Evolutionary conservation across 2,888 invertebrate species (phyloP).

Genomic region (Stramonita haemastoma): DNA sequence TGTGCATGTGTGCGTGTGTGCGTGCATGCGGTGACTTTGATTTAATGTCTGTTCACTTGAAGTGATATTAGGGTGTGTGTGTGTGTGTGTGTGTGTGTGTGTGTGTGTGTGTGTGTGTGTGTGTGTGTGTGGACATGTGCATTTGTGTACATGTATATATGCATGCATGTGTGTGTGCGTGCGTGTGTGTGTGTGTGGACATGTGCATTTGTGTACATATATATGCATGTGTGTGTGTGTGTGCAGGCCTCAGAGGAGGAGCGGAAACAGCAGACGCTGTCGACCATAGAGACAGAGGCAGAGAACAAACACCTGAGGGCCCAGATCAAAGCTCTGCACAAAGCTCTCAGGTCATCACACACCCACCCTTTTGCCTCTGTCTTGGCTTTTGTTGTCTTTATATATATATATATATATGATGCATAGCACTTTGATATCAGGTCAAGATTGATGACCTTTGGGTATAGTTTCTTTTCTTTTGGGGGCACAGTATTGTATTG

Average conservation of each 20-base stretch:
- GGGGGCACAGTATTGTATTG: too few species aligned
- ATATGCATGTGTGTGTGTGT: not conserved
- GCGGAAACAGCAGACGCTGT: constrained; percentile 58
- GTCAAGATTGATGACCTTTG: too few species aligned
- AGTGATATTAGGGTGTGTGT: too few species aligned
- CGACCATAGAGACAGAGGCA: constrained; percentile 62
- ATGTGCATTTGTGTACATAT: not conserved
- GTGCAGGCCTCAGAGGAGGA: constrained; percentile 61
- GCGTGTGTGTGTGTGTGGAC: not conserved
- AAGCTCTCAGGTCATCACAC: constrained; percentile 61
- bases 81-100: not conserved
- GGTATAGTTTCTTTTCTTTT: too few species aligned
- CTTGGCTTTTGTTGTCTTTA: not conserved
- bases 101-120: not conserved
- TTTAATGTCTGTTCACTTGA: too few species aligned
- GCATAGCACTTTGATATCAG: too few species aligned
- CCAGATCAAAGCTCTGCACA: constrained; percentile 67
- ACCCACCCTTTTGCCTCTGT: not conserved
- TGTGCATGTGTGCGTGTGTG: not conserved
- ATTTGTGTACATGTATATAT: too few species aligned
- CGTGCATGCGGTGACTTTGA: not conserved
- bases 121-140: not conserved
- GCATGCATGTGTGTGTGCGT: not conserved
- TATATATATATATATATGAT: too few species aligned
- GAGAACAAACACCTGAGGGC: constrained; percentile 67